These are phyloP conservation scores for Melanotaenia duboulayi DNA, from an alignment of 2,113 vertebrate genomes.

Conservation along the genomic window DNA sequence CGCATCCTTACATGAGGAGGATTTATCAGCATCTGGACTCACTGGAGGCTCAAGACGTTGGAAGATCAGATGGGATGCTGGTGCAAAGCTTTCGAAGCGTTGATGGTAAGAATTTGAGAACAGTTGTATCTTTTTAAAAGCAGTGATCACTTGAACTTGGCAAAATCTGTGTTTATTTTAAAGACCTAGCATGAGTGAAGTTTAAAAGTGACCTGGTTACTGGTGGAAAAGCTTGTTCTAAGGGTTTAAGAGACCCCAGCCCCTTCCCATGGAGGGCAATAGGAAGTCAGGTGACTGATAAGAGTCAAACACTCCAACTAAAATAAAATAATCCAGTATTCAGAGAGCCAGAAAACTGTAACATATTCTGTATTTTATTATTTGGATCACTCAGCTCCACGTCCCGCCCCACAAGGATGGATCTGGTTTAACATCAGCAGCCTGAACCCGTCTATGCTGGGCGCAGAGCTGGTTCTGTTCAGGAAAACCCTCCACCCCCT, in stretches of 20 bases:
- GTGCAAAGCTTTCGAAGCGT: slow-evolving; percentile 80
- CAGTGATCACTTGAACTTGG: neutral
- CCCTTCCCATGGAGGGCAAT: neutral
- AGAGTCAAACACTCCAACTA: neutral
- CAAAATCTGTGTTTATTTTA: too few relatives aligned
- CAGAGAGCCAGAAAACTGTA: neutral
- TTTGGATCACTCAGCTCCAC: slow-evolving; percentile 45
- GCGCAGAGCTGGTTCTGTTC: slow-evolving; percentile 77
- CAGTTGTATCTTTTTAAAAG: neutral
- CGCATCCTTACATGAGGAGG: slow-evolving; percentile 82
- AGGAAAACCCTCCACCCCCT: slow-evolving; percentile 73
- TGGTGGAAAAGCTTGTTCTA: too few relatives aligned
- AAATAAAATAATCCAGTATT: neutral
- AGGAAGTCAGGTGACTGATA: neutral
- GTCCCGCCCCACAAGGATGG: slow-evolving; percentile 66
- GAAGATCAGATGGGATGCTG: slow-evolving; percentile 72
- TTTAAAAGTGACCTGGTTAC: too few relatives aligned
- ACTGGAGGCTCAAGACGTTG: slow-evolving; percentile 58
- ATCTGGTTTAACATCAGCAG: slow-evolving; percentile 78
- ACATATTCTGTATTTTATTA: accelerated
- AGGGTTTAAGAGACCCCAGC: too few relatives aligned
- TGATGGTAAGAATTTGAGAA: slow-evolving; percentile 55
- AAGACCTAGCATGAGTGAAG: too few relatives aligned
- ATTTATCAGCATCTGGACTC: slow-evolving; percentile 71
- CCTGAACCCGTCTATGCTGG: slow-evolving; percentile 65